phyloP scores from a whole-genome alignment of 2,113 vertebrate genomes.

The Lepisosteus oculatus region DNA sequence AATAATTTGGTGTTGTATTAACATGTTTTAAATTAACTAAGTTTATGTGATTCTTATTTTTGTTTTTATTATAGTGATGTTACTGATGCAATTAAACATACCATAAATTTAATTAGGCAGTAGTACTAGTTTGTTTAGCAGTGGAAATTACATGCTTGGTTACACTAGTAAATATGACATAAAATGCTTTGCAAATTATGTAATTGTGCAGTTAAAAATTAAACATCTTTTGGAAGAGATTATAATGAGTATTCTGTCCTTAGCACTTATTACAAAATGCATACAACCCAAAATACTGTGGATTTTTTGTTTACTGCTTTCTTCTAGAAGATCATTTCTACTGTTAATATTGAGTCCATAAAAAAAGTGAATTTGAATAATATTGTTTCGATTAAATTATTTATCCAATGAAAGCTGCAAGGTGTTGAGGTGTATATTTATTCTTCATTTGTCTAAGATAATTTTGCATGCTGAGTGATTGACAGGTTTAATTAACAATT shows the following conservation, averaged over 20 bases:
- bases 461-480: neutral
- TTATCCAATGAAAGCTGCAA: neutral
- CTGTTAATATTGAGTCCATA: neutral
- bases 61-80: no score
- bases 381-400: neutral
- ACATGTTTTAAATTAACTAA: no score
- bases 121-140: no score
- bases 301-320: neutral
- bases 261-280: neutral
- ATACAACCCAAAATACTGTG: neutral
- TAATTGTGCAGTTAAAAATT: no score
- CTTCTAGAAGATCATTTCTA: neutral
- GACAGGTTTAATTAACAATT: slow-evolving; percentile 6
- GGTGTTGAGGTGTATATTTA: neutral
- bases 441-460: neutral
- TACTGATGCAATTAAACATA: no score
- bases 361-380: neutral
- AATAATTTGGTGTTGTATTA: no score
- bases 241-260: neutral
- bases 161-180: no score
- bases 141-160: no score
- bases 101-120: no score
- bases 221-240: neutral
- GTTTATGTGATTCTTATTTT: no score
- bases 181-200: no score